Percentiles rank a stretch among this genome's conserved stretches.
Conservation (phyloP, 2,113 vertebrate species). For the Nycticorax nycticorax region DNA sequence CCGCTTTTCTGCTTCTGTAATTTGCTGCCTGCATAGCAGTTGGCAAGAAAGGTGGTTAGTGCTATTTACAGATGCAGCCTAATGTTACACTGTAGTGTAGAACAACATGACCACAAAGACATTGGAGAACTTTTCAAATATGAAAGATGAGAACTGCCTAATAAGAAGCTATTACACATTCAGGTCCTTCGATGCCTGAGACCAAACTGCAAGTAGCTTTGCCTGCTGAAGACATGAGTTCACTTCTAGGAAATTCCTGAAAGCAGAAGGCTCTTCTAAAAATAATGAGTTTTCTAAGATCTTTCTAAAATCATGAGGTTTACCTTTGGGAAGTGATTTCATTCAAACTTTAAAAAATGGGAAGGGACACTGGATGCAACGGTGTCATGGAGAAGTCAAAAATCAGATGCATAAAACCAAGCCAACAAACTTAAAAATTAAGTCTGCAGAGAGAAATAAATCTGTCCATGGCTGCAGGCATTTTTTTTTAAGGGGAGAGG, state of each 20-base stretch:
- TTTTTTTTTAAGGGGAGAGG: background rate
- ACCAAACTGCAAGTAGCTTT: background rate
- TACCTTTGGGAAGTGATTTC: background rate
- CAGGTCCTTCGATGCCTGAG: background rate
- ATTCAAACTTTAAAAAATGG: background rate
- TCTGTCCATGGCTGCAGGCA: background rate
- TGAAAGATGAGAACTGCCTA: background rate
- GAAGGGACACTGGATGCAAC: background rate
- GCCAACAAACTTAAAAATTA: background rate
- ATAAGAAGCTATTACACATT: background rate
- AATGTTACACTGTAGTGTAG: background rate
- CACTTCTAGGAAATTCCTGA: background rate
- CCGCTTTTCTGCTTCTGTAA: background rate
- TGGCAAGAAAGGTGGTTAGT: background rate
- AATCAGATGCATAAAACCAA: background rate
- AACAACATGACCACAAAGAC: background rate
- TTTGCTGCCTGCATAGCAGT: background rate
- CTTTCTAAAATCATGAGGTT: background rate
- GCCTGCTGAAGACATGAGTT: background rate
- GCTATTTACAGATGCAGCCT: background rate
- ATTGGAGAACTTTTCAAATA: background rate
- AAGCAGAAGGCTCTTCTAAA: background rate
- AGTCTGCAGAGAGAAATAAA: background rate
- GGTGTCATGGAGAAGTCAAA: background rate
- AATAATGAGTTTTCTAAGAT: background rate